Percentiles rank a stretch among this genome's conserved stretches.
These are phyloP conservation scores for Cantharis flavilabris DNA, from an alignment of 2,888 invertebrate species.

Conservation along the genomic window DNA sequence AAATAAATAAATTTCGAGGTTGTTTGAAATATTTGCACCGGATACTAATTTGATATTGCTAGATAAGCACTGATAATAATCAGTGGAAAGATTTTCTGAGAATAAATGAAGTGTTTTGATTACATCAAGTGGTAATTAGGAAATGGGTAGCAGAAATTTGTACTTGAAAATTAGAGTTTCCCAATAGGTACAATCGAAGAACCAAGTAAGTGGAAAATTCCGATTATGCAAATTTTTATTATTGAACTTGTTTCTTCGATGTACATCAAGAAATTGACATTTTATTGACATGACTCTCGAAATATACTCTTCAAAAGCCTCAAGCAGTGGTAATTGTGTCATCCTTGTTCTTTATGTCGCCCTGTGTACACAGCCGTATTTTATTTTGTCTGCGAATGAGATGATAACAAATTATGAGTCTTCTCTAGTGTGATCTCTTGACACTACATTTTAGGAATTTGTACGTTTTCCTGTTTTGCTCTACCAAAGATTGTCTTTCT, in stretches of 20 bases:
- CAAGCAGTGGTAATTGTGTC: not conserved
- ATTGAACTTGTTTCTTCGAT: not conserved
- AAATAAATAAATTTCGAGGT: not conserved
- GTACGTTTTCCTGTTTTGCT: not conserved
- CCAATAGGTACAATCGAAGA: not conserved
- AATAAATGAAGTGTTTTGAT: not conserved
- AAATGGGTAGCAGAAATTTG: not conserved
- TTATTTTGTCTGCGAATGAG: not conserved
- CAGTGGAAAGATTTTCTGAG: not conserved
- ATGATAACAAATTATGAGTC: not conserved
- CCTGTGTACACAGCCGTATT: not conserved
- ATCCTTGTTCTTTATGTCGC: not conserved
- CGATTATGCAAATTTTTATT: not conserved
- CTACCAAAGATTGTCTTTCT: not conserved
- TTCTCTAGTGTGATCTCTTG: not conserved
- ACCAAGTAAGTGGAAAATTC: not conserved
- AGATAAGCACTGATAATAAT: not conserved
- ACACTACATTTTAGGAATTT: not conserved
- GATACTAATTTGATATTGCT: not conserved
- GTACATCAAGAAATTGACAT: no score
- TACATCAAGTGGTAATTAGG: not conserved
- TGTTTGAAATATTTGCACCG: not conserved
- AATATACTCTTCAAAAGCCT: not conserved
- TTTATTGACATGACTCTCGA: not conserved
- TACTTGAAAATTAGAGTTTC: not conserved